A percentile compares a stretch with the other conserved stretches of the same genome.
phyloP scores from a whole-genome alignment of 2,888 invertebrate species.

The Anodontia alba region DNA sequence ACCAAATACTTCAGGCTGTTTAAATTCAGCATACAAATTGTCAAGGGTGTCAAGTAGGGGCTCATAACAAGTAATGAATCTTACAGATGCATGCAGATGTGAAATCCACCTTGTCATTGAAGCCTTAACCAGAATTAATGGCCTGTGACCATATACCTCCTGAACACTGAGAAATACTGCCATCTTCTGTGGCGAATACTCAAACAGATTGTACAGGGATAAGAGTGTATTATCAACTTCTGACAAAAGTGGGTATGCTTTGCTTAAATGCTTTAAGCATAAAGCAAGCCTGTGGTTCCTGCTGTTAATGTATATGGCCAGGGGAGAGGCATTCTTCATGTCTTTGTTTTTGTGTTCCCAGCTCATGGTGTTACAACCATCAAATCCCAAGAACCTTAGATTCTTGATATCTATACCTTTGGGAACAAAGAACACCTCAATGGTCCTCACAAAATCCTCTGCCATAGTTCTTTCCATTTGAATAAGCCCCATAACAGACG shows the following conservation, averaged over 20 bases:
- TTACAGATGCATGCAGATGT: constrained; percentile 24
- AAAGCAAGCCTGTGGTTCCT: no score
- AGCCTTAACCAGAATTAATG: constrained; percentile 38
- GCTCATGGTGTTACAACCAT: constrained; percentile 48
- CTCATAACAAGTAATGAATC: constrained; percentile 34
- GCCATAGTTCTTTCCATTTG: constrained; percentile 18
- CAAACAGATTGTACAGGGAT: constrained; percentile 40
- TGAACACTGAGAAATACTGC: constrained; percentile 35
- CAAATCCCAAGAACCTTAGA: constrained; percentile 43
- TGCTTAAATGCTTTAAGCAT: constrained; percentile 44
- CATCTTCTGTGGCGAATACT: constrained; percentile 31
- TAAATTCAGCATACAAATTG: neutral
- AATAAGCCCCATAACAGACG: constrained; percentile 10
- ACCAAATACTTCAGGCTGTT: constrained; percentile 23
- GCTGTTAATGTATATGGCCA: constrained; percentile 42
- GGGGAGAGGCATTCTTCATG: no score
- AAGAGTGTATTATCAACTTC: constrained; percentile 38
- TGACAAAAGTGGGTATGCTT: constrained; percentile 22
- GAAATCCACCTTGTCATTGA: constrained; percentile 37
- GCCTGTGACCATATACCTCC: constrained; percentile 34
- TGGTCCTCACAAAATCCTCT: constrained; percentile 14
- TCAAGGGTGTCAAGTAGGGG: constrained; percentile 32
- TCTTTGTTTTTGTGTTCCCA: constrained; percentile 29
- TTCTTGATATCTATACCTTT: constrained; percentile 28
- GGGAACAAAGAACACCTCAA: constrained; percentile 16